Conservation (phyloP, 2,797 vertebrate species). For the Tokudaia muenninki region DNA sequence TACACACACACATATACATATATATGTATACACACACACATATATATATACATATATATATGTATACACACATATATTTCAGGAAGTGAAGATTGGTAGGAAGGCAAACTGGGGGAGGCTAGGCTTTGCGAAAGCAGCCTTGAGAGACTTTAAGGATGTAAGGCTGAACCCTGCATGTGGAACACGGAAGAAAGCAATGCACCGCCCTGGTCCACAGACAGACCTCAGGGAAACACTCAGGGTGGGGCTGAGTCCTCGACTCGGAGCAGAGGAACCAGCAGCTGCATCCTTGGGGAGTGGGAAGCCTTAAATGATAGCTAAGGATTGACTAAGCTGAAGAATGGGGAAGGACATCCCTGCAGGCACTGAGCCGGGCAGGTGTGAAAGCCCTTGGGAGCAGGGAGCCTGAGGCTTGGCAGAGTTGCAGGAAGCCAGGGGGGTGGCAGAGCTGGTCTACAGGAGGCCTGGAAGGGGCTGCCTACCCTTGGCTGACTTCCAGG, state of each 20-base stretch:
- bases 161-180: background rate
- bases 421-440: background rate
- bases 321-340: background rate
- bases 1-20: too few relatives aligned
- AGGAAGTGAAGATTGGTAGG: background rate
- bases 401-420: background rate
- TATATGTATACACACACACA: too few relatives aligned
- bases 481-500: background rate
- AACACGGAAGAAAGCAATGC: too few relatives aligned
- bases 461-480: background rate
- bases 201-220: background rate
- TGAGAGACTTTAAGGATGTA: background rate
- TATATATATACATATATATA: too few relatives aligned
- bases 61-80: too few relatives aligned
- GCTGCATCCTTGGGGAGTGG: background rate
- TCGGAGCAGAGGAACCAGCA: background rate
- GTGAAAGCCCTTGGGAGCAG: background rate
- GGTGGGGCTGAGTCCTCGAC: background rate
- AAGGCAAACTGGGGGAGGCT: too few relatives aligned
- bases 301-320: background rate
- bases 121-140: background rate
- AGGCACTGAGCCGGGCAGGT: background rate
- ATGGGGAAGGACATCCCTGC: rapidly evolving
- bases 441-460: background rate
- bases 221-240: rapidly evolving